Evolutionary conservation across 2,888 invertebrate genomes (phyloP), one percentile per base, ranked within the genome.

Genomic region (Prenolepis imparis): DNA sequence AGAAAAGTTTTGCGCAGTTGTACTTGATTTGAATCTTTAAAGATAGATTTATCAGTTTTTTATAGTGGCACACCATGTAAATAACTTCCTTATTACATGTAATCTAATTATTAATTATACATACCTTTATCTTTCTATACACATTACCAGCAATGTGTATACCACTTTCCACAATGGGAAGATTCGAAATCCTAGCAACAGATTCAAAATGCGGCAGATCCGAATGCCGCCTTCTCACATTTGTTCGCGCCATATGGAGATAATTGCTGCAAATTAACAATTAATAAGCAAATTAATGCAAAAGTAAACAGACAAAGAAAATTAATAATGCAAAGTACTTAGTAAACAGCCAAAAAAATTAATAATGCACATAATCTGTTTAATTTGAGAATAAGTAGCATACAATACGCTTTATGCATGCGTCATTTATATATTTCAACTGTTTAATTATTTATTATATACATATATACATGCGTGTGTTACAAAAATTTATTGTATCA

Each of bases 141-240:
- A 98, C 95, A 91, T 96, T 96, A 92, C 97, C 97, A 0, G 97
- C 98, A 83, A 97, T 97, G 77, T 96, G 96, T 91, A 97, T 96
- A 63, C 98, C 96, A 55, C 97, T 96, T 93, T 97, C 98, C n/a
- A 98, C 97, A 81, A 98, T 96, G 0, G 98, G 98, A 68, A 98
- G 96, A 88, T 96, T 97, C 15, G 97, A 96, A 64, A 98, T 96
- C 87, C 98, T 96, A 67, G 96, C 96, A 18, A 98, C 96, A 81
- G 97, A 97, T 94, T 97, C 96, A 94, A 98, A 94, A 88, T 96
- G 96, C 75, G 96, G 96, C 86, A 96, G 86, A 70, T 94, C 92
- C 21, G 93, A 87, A 82, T 94, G 91, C 55, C 93, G 90, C 70
- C 92, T 91, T 72, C 86, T 92, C 21, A 85, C 80, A 36, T 86